phyloP scores from a whole-genome alignment of 2,797 vertebrate genomes.

The Premnoplex brunnescens region DNA sequence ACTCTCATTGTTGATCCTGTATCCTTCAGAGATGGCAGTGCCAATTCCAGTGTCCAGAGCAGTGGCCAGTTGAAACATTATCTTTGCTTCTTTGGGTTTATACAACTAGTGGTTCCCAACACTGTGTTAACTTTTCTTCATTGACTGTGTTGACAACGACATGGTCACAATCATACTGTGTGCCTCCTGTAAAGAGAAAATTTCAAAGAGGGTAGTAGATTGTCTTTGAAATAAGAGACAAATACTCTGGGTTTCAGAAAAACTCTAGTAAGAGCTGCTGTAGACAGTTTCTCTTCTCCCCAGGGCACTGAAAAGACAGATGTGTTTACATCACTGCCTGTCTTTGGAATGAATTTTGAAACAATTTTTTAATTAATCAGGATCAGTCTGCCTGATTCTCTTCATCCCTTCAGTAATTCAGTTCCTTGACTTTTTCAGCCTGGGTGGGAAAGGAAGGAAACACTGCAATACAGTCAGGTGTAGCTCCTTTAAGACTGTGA shows the following conservation, averaged over 20 bases:
- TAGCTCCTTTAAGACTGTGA: background rate
- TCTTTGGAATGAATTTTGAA: background rate
- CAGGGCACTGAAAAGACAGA: background rate
- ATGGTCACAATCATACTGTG: slow-evolving; percentile 89
- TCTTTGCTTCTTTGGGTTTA: slow-evolving; percentile 55
- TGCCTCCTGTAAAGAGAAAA: slow-evolving; percentile 81
- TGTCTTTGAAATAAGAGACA: background rate
- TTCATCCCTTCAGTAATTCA: background rate
- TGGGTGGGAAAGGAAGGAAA: background rate
- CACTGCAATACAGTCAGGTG: background rate
- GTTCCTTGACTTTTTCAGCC: background rate
- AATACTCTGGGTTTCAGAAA: background rate
- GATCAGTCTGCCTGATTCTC: background rate
- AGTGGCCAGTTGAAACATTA: background rate
- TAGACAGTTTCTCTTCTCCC: background rate
- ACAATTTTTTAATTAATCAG: background rate
- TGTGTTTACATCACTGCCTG: background rate
- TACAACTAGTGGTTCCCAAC: slow-evolving; percentile 87
- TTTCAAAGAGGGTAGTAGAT: background rate
- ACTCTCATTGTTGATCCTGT: background rate
- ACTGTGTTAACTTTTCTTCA: slow-evolving; percentile 82
- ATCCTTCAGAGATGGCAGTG: background rate
- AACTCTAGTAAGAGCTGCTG: background rate
- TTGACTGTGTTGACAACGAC: slow-evolving; percentile 85
- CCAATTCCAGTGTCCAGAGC: background rate